A percentile compares a stretch with the other conserved stretches of the same genome.
Evolutionary conservation across 2,113 vertebrate species (phyloP).

Genomic region (Sakesphorus luctuosus): DNA sequence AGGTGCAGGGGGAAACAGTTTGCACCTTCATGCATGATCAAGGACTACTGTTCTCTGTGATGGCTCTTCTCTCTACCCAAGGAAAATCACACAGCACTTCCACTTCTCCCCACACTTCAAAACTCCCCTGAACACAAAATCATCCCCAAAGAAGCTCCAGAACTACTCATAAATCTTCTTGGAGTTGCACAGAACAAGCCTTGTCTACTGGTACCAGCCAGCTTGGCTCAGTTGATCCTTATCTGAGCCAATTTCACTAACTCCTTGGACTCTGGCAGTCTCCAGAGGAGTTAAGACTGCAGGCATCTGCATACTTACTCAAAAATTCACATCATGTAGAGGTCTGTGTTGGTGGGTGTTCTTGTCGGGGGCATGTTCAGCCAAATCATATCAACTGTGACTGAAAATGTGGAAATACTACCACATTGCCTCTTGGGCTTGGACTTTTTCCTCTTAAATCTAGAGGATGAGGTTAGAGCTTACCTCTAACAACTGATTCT

Average conservation of each 20-base stretch:
- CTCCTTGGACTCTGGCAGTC: background rate
- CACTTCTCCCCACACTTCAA: background rate
- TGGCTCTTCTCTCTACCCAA: background rate
- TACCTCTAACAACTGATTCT: background rate
- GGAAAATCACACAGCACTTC: background rate
- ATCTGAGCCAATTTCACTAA: background rate
- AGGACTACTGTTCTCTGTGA: background rate
- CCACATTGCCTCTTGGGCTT: background rate
- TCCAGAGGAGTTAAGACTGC: background rate
- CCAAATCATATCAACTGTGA: background rate
- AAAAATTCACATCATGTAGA: background rate
- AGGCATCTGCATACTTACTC: background rate
- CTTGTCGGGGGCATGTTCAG: background rate
- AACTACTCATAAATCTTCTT: background rate
- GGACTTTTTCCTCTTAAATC: background rate
- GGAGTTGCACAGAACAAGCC: background rate
- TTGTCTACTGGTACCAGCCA: background rate
- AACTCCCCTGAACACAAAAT: background rate
- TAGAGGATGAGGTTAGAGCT: background rate
- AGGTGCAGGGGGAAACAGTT: background rate
- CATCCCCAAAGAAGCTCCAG: background rate
- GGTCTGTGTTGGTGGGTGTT: background rate
- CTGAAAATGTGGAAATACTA: background rate
- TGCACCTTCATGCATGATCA: background rate
- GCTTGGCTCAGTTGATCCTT: background rate